Conservation (phyloP, 2,888 invertebrate genomes). For the Machimus atricapillus region DNA sequence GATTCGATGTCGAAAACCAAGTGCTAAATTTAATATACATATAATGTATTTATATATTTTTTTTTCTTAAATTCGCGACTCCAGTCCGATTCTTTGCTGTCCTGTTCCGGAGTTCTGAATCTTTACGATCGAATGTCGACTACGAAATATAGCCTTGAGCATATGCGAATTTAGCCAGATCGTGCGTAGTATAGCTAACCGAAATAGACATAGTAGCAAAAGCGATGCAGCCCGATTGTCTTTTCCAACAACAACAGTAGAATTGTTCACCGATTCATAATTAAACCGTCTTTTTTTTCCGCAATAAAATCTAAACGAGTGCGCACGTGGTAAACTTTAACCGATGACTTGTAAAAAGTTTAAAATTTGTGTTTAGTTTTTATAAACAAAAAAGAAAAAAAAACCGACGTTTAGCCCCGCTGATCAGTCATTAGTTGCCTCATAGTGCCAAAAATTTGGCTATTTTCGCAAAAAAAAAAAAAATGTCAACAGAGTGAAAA, state of each 20-base stretch:
- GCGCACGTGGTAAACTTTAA: conserved; percentile 40
- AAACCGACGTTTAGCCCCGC: neutral
- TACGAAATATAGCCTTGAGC: neutral
- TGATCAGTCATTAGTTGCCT: neutral
- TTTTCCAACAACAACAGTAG: neutral
- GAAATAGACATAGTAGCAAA: conserved; percentile 5
- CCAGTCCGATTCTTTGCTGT: neutral
- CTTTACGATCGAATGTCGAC: neutral
- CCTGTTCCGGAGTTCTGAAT: neutral
- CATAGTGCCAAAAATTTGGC: neutral
- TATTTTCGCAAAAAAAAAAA: neutral
- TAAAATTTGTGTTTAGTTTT: neutral
- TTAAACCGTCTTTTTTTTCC: neutral
- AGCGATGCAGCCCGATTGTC: neutral
- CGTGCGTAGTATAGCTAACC: conserved; percentile 14
- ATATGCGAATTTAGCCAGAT: neutral
- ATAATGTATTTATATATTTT: neutral
- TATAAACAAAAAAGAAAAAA: neutral
- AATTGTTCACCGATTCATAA: neutral
- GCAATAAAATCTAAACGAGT: conserved; percentile 1
- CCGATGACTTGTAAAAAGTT: conserved; percentile 10
- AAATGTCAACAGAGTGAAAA: conserved; percentile 20
- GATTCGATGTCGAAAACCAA: neutral
- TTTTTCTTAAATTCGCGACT: neutral
- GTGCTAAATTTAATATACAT: conserved; percentile 17